A percentile compares a stretch with the other conserved stretches of the same genome.
Conservation (phyloP, 2,797 vertebrate species). For the Tangara arthus region DNA sequence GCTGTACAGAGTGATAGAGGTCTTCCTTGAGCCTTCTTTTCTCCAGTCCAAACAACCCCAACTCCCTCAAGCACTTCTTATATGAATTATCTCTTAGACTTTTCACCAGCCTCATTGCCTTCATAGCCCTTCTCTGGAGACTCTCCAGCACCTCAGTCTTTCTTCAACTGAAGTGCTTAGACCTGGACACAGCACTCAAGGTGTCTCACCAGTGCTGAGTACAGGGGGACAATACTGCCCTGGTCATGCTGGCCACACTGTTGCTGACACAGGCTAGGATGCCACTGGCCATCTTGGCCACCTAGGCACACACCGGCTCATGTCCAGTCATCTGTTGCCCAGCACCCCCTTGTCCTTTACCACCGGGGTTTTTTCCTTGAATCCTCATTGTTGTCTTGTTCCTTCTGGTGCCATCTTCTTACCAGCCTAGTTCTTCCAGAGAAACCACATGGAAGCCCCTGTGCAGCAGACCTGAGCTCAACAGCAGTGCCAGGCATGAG, state of each 20-base stretch:
- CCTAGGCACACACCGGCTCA: neutral
- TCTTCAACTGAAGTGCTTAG: fast-evolving
- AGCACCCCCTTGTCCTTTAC: neutral
- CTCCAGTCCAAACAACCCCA: neutral
- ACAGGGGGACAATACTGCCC: no score
- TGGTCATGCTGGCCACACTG: neutral
- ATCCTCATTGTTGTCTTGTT: neutral
- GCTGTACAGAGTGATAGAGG: neutral
- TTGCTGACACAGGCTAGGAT: neutral
- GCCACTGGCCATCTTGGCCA: no score
- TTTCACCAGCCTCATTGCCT: neutral
- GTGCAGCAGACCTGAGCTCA: neutral
- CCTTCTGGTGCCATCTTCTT: neutral
- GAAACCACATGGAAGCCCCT: neutral
- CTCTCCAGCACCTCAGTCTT: neutral
- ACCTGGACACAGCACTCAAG: no score
- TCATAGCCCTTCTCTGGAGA: neutral
- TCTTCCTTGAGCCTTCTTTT: neutral
- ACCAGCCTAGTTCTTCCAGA: neutral
- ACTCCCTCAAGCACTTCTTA: neutral
- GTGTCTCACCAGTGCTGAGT: neutral
- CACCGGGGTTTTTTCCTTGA: neutral
- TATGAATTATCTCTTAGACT: no score
- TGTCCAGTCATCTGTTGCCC: neutral
- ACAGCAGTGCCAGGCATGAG: neutral